A percentile compares a stretch with the other conserved stretches of the same genome.
These are phyloP conservation scores for Typhlichthys subterraneus DNA, from an alignment of 2,797 vertebrate genomes.

Conservation along the genomic window DNA sequence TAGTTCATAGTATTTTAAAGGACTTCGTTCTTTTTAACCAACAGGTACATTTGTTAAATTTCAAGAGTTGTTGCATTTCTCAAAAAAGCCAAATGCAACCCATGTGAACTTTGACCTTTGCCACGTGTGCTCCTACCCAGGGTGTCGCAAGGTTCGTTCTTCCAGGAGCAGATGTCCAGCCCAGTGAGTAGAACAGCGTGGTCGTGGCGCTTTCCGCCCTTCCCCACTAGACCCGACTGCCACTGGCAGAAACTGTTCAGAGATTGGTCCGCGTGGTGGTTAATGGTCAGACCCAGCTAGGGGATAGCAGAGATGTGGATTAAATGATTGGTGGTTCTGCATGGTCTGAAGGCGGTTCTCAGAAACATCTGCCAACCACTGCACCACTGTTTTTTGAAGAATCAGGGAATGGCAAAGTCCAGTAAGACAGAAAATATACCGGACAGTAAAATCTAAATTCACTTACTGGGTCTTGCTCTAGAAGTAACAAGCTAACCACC, in stretches of 20 bases:
- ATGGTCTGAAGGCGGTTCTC: background rate
- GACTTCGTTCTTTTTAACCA: too few species aligned
- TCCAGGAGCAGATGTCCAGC: constrained; percentile 98
- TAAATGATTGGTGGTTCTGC: background rate
- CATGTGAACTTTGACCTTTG: too few species aligned
- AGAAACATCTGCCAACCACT: background rate
- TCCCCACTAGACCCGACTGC: constrained; percentile 92
- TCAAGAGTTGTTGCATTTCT: too few species aligned
- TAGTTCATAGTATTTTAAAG: too few species aligned
- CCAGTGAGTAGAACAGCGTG: constrained; percentile 95
- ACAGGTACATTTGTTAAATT: too few species aligned
- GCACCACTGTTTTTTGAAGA: too few species aligned
- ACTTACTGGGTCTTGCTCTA: constrained; percentile 94
- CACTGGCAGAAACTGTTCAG: constrained; percentile 98
- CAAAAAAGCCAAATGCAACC: too few species aligned
- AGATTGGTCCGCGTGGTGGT: constrained; percentile 95
- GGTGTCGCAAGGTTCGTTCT: constrained; percentile 97
- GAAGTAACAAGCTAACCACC: constrained; percentile 91
- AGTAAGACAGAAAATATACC: too few species aligned
- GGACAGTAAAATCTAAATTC: too few species aligned
- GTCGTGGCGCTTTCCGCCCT: constrained; percentile 92
- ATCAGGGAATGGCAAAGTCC: too few species aligned
- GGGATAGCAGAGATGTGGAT: constrained; percentile 4
- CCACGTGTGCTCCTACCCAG: constrained; percentile 77
- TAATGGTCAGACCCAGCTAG: constrained; percentile 89